phyloP scores from a whole-genome alignment of 2,888 invertebrate genomes.

The Taphrorychus bicolor region DNA sequence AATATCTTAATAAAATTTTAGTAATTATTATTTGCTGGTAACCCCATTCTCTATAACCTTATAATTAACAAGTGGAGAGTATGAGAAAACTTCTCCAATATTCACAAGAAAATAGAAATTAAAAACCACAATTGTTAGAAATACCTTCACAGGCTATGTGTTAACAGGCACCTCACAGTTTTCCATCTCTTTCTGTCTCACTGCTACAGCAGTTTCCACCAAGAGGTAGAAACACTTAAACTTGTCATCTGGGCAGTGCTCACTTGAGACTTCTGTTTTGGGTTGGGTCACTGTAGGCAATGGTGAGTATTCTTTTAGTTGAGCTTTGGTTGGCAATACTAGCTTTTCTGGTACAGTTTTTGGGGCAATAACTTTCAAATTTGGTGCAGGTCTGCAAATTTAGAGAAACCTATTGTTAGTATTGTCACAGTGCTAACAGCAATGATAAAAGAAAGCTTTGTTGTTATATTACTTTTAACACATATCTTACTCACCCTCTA shows the following conservation, averaged over 20 bases:
- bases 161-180: conserved; percentile 43
- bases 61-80: too few relatives aligned
- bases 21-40: too few relatives aligned
- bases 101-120: too few relatives aligned
- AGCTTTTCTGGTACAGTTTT: background rate
- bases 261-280: background rate
- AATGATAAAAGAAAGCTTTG: too few relatives aligned
- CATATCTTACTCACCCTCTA: conserved; percentile 63
- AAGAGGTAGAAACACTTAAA: conserved; percentile 53
- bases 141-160: conserved; percentile 12
- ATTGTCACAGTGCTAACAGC: too few relatives aligned
- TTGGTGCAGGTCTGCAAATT: background rate
- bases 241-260: conserved; percentile 47
- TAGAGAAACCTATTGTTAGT: too few relatives aligned
- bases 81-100: too few relatives aligned
- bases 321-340: conserved; percentile 55
- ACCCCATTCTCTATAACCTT: too few relatives aligned
- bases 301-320: conserved; percentile 62
- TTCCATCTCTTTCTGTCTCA: conserved; percentile 52
- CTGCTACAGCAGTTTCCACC: conserved; percentile 54
- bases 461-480: too few relatives aligned
- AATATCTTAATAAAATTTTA: too few relatives aligned
- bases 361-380: conserved; percentile 51
- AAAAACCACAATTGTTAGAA: background rate
- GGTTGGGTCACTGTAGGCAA: background rate